Evolutionary conservation across 2,113 vertebrate species (phyloP).

Genomic region (Columba janthina): DNA sequence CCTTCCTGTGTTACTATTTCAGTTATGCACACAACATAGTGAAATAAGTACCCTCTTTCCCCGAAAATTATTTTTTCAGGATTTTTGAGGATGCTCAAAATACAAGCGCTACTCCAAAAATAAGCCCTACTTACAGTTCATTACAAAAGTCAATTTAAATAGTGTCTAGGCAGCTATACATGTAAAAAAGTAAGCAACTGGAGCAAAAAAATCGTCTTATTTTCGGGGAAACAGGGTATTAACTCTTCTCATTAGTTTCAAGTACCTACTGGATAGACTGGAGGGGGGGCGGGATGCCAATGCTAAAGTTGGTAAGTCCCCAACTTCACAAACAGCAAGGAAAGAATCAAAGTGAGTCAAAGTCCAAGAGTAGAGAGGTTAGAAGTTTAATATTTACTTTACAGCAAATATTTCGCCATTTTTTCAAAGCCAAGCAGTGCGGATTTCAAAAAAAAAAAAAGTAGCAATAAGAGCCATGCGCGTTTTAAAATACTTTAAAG

Average conservation of each 20-base stretch:
- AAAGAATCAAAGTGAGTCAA: conserved; percentile 7
- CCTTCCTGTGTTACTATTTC: neutral
- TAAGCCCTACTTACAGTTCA: too few relatives aligned
- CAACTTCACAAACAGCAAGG: neutral
- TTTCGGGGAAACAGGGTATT: too few relatives aligned
- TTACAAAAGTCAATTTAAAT: too few relatives aligned
- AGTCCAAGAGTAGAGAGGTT: neutral
- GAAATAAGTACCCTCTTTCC: neutral
- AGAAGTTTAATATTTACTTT: conserved; percentile 32
- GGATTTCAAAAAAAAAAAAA: too few relatives aligned
- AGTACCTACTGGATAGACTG: neutral
- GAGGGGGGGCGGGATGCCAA: too few relatives aligned
- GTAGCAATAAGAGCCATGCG: neutral
- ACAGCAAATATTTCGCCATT: conserved; percentile 53
- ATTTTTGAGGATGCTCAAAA: too few relatives aligned
- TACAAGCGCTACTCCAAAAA: too few relatives aligned
- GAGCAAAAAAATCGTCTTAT: too few relatives aligned
- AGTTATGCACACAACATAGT: neutral
- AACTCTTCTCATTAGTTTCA: neutral
- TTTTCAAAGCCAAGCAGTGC: neutral
- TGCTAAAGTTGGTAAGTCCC: neutral
- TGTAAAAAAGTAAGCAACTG: too few relatives aligned
- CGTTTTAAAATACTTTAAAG: neutral
- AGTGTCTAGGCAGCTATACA: too few relatives aligned
- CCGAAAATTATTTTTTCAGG: too few relatives aligned